Conservation (phyloP, 2,113 vertebrate species). For the Peucedramus taeniatus region DNA sequence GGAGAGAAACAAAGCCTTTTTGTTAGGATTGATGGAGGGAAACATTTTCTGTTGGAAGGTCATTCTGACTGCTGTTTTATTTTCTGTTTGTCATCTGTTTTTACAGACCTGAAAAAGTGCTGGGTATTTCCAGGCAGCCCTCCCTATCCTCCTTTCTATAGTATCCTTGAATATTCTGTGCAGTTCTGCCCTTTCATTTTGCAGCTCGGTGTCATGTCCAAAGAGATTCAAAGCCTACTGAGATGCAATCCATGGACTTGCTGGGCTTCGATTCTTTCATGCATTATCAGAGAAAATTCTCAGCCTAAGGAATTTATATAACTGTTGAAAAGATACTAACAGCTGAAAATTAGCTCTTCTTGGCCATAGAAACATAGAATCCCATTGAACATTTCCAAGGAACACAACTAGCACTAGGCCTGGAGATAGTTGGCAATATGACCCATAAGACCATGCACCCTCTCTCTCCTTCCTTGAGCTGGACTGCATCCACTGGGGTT, state of each 20-base stretch:
- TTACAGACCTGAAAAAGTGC: not conserved
- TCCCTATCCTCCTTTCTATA: not conserved
- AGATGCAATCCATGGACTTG: not conserved
- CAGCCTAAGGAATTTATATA: not conserved
- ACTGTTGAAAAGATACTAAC: not conserved
- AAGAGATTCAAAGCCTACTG: not conserved
- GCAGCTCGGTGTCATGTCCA: not conserved
- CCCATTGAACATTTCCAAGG: not conserved
- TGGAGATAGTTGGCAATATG: not conserved
- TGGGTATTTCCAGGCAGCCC: not conserved
- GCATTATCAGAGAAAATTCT: not conserved
- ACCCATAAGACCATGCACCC: not conserved
- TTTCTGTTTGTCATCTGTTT: not conserved
- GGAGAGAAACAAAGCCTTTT: not conserved
- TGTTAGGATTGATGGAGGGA: not conserved
- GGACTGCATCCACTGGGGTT: not conserved
- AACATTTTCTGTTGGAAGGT: not conserved
- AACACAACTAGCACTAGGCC: not conserved
- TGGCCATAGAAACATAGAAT: not conserved
- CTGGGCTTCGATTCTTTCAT: not conserved
- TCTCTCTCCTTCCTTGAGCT: not conserved
- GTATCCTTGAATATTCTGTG: not conserved
- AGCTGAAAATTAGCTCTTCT: not conserved
- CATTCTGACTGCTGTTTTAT: not conserved
- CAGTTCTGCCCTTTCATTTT: not conserved